Conservation (phyloP, 2,113 vertebrate species). For the Lepisosteus osseus region DNA sequence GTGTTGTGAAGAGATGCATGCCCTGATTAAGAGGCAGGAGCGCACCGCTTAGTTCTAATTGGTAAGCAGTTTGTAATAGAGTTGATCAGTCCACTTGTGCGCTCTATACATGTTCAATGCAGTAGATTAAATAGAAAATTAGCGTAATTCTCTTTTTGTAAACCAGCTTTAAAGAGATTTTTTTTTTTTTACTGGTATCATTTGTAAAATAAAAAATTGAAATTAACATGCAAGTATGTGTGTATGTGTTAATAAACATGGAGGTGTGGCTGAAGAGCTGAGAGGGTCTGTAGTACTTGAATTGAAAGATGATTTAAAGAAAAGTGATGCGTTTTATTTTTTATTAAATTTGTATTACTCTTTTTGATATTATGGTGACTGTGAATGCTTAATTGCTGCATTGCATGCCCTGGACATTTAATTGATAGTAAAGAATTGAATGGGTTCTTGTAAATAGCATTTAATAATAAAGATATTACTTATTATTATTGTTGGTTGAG, state of each 20-base stretch:
- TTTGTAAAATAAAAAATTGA: conserved; percentile 6
- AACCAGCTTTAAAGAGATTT: conserved; percentile 14
- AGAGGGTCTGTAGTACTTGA: too few species aligned
- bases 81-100: conserved; percentile 17
- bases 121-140: conserved; percentile 18
- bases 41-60: not conserved
- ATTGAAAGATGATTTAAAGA: too few species aligned
- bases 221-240: not conserved
- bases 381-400: too few species aligned
- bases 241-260: not conserved
- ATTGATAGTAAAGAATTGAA: too few species aligned
- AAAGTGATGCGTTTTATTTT: too few species aligned
- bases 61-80: conserved; percentile 14
- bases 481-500: too few species aligned
- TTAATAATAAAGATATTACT: too few species aligned
- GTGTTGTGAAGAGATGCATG: not conserved
- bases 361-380: too few species aligned
- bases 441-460: too few species aligned
- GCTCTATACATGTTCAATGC: conserved; percentile 10
- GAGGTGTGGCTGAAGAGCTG: conserved; percentile 4
- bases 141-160: conserved; percentile 18
- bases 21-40: not conserved
- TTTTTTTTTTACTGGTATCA: conserved; percentile 4
- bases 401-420: too few species aligned
- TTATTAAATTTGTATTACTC: too few species aligned